A percentile compares a stretch with the other conserved stretches of the same genome.
phyloP scores from a whole-genome alignment of 2,113 vertebrate genomes.

The Brachirus orientalis region DNA sequence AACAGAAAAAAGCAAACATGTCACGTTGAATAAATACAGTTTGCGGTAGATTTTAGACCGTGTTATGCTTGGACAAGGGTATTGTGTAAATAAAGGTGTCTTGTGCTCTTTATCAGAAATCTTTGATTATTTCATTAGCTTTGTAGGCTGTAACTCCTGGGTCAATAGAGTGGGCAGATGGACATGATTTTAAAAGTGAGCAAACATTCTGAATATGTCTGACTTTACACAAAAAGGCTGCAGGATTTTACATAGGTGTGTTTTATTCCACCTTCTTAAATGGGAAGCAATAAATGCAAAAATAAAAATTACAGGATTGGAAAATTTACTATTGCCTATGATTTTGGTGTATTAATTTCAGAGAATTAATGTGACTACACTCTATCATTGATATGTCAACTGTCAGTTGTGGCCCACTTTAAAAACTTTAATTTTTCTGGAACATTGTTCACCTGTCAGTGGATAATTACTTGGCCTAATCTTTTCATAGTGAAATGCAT shows the following conservation, averaged over 20 bases:
- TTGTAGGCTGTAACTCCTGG: conserved; percentile 51
- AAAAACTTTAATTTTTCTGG: conserved; percentile 73
- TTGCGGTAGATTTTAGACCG: conserved; percentile 59
- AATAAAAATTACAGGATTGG: not conserved
- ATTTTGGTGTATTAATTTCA: conserved; percentile 38
- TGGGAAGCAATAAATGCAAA: not conserved
- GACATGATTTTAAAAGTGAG: conserved; percentile 67
- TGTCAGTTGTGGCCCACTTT: conserved; percentile 73
- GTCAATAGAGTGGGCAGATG: conserved; percentile 60
- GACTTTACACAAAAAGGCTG: conserved; percentile 23
- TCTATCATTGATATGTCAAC: conserved; percentile 64
- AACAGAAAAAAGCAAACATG: conserved; percentile 61
- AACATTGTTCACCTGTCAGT: conserved; percentile 75
- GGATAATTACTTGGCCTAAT: conserved; percentile 79
- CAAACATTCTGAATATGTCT: conserved; percentile 61
- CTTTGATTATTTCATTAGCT: conserved; percentile 72
- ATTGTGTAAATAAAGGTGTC: conserved; percentile 59
- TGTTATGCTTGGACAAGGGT: conserved; percentile 61
- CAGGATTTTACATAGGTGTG: conserved; percentile 2
- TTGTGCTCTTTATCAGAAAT: conserved; percentile 69
- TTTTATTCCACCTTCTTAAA: not conserved
- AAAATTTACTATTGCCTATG: not conserved
- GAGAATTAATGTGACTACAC: conserved; percentile 34
- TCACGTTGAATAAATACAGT: conserved; percentile 52
- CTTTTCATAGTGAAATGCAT: conserved; percentile 72